Conservation (phyloP, 2,888 invertebrate species). For the Drosophila cyrtoloma region DNA sequence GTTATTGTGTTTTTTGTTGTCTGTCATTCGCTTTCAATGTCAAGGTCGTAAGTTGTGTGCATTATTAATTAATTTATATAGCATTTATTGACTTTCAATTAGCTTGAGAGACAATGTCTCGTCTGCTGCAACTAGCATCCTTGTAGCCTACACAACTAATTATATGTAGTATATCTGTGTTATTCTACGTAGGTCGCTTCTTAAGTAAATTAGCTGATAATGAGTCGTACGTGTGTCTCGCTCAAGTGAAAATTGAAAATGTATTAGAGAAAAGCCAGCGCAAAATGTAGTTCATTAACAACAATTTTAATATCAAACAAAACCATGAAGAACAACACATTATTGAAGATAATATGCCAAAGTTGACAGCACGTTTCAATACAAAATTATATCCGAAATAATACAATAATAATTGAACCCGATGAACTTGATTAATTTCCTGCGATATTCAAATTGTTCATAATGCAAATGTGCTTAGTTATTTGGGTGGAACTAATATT, state of each 20-base stretch:
- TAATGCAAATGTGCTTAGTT: not conserved
- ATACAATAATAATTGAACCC: constrained; percentile 24
- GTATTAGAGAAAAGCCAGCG: constrained; percentile 23
- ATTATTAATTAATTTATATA: constrained; percentile 66
- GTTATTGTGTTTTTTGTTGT: constrained; percentile 24
- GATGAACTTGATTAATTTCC: constrained; percentile 65
- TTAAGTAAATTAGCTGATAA: constrained; percentile 62
- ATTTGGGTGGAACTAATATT: constrained; percentile 15
- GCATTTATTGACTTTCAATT: constrained; percentile 82
- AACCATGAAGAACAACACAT: constrained; percentile 8
- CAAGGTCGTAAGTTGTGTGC: constrained; percentile 64
- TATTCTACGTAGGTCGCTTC: constrained; percentile 33
- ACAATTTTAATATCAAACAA: constrained; percentile 19
- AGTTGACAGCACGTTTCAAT: constrained; percentile 59
- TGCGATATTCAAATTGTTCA: constrained; percentile 59
- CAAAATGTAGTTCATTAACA: constrained; percentile 55
- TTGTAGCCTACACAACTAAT: constrained; percentile 51
- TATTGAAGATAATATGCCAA: constrained; percentile 54
- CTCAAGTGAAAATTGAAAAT: constrained; percentile 36
- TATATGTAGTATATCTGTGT: not conserved
- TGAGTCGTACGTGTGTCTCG: constrained; percentile 17
- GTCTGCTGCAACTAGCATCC: constrained; percentile 59
- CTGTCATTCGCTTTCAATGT: constrained; percentile 79
- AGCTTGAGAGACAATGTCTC: constrained; percentile 53
- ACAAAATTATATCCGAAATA: constrained; percentile 52